Percentiles rank a stretch among this genome's conserved stretches.
Conservation (phyloP, 2,888 invertebrate species). For the Netelia virgata region DNA sequence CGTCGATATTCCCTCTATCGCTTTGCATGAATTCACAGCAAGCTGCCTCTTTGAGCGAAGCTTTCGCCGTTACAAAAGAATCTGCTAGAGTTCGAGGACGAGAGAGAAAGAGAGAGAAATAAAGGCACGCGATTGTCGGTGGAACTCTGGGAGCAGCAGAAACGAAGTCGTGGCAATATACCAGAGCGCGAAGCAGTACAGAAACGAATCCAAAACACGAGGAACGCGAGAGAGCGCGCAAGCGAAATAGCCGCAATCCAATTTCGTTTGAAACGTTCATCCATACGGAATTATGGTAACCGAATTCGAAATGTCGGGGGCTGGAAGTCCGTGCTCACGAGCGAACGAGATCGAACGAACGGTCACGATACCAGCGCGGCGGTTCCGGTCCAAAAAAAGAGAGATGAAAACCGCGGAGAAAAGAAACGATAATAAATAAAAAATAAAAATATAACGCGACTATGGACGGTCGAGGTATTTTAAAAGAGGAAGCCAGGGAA, state of each 20-base stretch:
- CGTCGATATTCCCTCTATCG: background rate
- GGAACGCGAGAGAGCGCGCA: slow-evolving; percentile 37
- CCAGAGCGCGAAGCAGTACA: slow-evolving; percentile 37
- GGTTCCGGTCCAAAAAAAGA: slow-evolving; percentile 1
- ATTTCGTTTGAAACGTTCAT: slow-evolving; percentile 69
- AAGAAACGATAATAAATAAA: slow-evolving; percentile 8
- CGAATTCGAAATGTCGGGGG: slow-evolving; percentile 64
- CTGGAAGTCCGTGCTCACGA: slow-evolving; percentile 59
- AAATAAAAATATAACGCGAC: slow-evolving; percentile 4
- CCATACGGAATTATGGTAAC: slow-evolving; percentile 70
- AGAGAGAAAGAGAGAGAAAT: slow-evolving; percentile 11
- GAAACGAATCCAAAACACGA: slow-evolving; percentile 32
- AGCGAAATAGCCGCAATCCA: slow-evolving; percentile 69
- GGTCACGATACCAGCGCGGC: slow-evolving; percentile 41
- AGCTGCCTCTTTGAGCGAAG: background rate
- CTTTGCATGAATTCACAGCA: background rate
- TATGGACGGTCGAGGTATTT: no score
- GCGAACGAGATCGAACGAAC: slow-evolving; percentile 39
- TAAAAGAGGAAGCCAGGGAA: no score
- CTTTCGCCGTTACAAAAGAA: slow-evolving; percentile 9
- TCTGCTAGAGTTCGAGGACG: slow-evolving; percentile 13
- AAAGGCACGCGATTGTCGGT: slow-evolving; percentile 31
- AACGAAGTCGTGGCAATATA: slow-evolving; percentile 38
- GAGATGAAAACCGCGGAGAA: background rate
- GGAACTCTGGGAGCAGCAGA: slow-evolving; percentile 2